Evolutionary conservation across 2,113 vertebrate genomes (phyloP), one percentile per base, ranked within the genome.

Genomic region (Syngnathoides biaculeatus): DNA sequence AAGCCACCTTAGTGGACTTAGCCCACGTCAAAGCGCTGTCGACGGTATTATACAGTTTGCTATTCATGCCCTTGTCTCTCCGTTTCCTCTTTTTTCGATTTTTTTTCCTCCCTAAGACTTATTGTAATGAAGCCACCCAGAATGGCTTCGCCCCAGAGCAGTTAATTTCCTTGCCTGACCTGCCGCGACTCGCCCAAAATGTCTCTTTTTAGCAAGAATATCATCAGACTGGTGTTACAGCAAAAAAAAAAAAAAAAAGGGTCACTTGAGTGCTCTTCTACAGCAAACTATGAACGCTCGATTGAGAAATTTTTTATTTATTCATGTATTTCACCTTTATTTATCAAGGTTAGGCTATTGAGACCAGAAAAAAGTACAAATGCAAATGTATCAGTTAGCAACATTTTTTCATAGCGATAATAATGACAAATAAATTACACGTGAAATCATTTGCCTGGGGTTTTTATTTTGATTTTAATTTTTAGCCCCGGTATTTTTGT

Each of bases 121-220:
- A 71, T 79, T 79, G 76, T 87, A 86, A 87, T 87, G 78, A 88
- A 87, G 68, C 86, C 71, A 40, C 74, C 78, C 76, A 86, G 78
- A 89, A 87, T 86, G 80, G 80, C 69, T 81, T 63, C 85, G 84
- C 81, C 83, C 85, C 79, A 2, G 71, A 89, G 87, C 86, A 73
- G 80, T 84, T 86, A 57, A 84, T 89, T 88, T 87, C 72, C 82
- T 79, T 81, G 72, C 66, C 72, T 76, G 84, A 74, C 82, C 84
- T 82, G 80, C 78, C 81, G 77, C 73, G 74, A 73, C 83, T 84
- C 82, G 77, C 82, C 77, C 66, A 79, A 79, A 87, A 84, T 81
- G 81, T 77, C 77, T 79, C 80, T 88, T 73, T 77, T 89, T 38
- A 59, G 35, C 30, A 38, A 59, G 57, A 39, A 59, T 17, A 59